Evolutionary conservation across 1,140 invertebrate species (phyloP).

Genomic region (Nautilus pompilius): DNA sequence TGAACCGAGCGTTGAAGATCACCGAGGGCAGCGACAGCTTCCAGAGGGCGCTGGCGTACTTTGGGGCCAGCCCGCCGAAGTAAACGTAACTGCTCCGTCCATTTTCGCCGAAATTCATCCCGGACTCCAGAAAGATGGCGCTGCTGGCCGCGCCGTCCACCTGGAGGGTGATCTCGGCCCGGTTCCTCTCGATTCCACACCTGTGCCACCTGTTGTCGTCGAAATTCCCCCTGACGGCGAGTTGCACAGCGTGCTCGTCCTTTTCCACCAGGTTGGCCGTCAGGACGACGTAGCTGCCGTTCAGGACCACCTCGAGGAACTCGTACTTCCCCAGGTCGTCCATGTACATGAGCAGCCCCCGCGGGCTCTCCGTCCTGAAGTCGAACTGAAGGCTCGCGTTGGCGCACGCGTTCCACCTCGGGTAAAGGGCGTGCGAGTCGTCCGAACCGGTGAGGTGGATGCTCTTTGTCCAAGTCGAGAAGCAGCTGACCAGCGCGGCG

Average conservation of each 20-base stretch:
- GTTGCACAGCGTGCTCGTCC: slow-evolving; percentile 28
- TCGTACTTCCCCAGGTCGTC: slow-evolving; percentile 45
- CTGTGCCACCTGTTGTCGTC: slow-evolving; percentile 43
- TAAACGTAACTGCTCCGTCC: slow-evolving; percentile 31
- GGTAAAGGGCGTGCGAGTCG: slow-evolving; percentile 35
- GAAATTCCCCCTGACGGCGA: slow-evolving; percentile 24
- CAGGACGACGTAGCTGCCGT: slow-evolving; percentile 23
- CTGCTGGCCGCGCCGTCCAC: slow-evolving; percentile 33
- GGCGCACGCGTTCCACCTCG: slow-evolving; percentile 46
- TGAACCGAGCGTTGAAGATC: slow-evolving; percentile 19
- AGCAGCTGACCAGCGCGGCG: too few relatives aligned
- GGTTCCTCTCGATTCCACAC: slow-evolving; percentile 38
- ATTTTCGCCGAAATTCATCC: slow-evolving; percentile 32
- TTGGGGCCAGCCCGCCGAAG: slow-evolving; percentile 46
- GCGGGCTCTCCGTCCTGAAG: slow-evolving; percentile 31
- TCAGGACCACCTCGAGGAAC: slow-evolving; percentile 32
- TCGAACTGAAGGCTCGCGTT: slow-evolving; percentile 47
- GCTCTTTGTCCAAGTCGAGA: too few relatives aligned
- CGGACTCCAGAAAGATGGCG: slow-evolving; percentile 32
- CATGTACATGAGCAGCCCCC: slow-evolving; percentile 43
- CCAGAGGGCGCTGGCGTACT: too few relatives aligned
- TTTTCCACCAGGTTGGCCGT: slow-evolving; percentile 39
- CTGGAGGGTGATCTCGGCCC: slow-evolving; percentile 36
- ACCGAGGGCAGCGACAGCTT: slow-evolving; percentile 27
- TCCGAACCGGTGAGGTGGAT: too few relatives aligned